A percentile compares a stretch with the other conserved stretches of the same genome.
These are phyloP conservation scores for Pteropus alecto DNA, from an alignment of 2,113 vertebrate species.

Conservation along the genomic window DNA sequence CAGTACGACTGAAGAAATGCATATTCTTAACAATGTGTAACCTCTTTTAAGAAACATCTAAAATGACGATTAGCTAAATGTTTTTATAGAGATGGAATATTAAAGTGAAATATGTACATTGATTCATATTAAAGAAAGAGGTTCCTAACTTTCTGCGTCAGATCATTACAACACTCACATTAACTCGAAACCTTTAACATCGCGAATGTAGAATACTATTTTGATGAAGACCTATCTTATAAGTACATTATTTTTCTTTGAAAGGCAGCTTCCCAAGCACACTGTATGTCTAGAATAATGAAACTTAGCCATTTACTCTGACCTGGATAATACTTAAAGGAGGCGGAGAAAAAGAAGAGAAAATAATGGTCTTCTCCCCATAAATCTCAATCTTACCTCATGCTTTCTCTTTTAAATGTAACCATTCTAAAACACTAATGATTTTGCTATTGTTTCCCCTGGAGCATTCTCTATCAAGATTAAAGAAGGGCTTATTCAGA, in stretches of 20 bases:
- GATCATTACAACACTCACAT: not conserved
- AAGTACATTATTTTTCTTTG: slow-evolving; percentile 11
- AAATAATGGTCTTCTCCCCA: too few species aligned
- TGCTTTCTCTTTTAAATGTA: not conserved
- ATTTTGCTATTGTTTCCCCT: not conserved
- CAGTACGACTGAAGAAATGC: not conserved
- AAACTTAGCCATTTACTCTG: not conserved
- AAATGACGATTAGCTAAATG: not conserved
- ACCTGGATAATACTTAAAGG: not conserved
- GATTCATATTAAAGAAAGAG: not conserved
- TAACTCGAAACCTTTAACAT: not conserved
- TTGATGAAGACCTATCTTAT: not conserved
- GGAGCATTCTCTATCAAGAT: slow-evolving; percentile 59
- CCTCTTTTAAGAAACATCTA: not conserved
- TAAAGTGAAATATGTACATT: not conserved
- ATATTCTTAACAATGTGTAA: not conserved
- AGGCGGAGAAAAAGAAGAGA: not conserved
- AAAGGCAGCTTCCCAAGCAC: not conserved
- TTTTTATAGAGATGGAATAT: not conserved
- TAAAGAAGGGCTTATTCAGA: slow-evolving; percentile 68
- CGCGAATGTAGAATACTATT: not conserved
- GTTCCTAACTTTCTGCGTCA: not conserved
- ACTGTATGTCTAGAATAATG: not conserved
- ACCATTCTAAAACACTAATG: slow-evolving; percentile 2
- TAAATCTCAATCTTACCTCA: not conserved